Evolutionary conservation across 2,888 invertebrate genomes (phyloP), one percentile per base, ranked within the genome.

Genomic region (Ormyrus thymus): DNA sequence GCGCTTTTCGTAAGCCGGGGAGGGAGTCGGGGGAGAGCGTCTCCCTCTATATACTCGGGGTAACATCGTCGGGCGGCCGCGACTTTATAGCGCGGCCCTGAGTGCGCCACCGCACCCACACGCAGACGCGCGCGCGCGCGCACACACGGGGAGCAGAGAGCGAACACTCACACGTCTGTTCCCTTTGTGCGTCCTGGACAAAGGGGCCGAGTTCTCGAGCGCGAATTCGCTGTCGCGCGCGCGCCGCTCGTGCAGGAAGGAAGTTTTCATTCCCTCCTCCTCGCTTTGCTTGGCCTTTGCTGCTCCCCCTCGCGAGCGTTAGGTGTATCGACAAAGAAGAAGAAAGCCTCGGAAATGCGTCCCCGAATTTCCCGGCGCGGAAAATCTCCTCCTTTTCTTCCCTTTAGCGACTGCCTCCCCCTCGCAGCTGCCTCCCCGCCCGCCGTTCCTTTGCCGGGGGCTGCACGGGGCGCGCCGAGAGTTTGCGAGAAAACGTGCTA

Each of bases 101-200:
- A 46, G 43, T 51, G 53, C 61, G 53, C 29, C 45, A 7, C 45
- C 50, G 48, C 29, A 29, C 29, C 29, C 29, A 29, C 29, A 29
- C 29, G 1, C 1, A 4, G 3, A n/a, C 51, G 29, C n/a, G 29
- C 29, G 4, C 4, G 29, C 10, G 43, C 53, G 53, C 73, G 46
- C 48, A 58, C 50, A 45, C 29, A 13, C 56, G 48, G 29, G 51
- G 58, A 43, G 10, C 55, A 7, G 46, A 55, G 48, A 29, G 29
- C 29, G 29, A 29, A 29, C 29, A 29, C 29, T 29, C 13, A 9
- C 51, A 51, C 74, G 70, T 79, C 70, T 75, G 71, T 79, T 79
- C 70, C 82, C 82, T 83, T 83, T 83, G 81, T 82, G 70, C 76
- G 65, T 78, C 73, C 75, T 59, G 79, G 73, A 82, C 82, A 83